Conservation (phyloP, 2,797 vertebrate genomes). For the Varecia variegata region DNA sequence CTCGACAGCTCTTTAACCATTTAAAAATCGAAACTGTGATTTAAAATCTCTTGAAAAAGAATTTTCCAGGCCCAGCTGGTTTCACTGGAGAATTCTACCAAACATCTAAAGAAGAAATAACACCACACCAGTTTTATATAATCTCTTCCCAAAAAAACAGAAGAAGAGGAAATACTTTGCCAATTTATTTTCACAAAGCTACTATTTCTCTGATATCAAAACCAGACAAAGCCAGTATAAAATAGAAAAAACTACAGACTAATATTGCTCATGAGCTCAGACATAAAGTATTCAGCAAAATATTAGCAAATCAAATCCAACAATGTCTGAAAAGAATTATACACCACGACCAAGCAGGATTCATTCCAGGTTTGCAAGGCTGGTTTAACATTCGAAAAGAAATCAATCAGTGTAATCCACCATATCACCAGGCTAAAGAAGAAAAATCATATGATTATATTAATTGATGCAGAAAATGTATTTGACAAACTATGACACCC, state of each 20-base stretch:
- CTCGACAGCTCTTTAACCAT: background rate
- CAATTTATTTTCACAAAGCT: background rate
- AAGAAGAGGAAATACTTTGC: background rate
- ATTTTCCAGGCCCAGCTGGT: background rate
- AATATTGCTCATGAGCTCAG: background rate
- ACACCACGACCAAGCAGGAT: background rate
- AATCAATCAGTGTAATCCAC: background rate
- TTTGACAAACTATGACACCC: background rate
- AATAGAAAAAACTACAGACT: background rate
- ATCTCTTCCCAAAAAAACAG: background rate
- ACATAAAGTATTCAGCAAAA: background rate
- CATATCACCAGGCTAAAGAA: background rate
- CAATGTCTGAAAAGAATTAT: background rate
- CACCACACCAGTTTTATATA: background rate
- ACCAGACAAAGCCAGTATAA: background rate
- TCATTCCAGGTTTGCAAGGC: background rate
- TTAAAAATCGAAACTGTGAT: background rate
- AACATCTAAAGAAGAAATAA: background rate
- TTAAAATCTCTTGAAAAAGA: background rate
- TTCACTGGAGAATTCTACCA: background rate
- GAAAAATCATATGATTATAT: background rate
- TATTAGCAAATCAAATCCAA: background rate
- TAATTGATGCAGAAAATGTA: background rate
- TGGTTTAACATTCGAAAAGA: background rate
- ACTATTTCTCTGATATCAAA: background rate